These are phyloP conservation scores for Leptestheria dahalacensis DNA, from an alignment of 1,140 invertebrate genomes.

Conservation along the genomic window DNA sequence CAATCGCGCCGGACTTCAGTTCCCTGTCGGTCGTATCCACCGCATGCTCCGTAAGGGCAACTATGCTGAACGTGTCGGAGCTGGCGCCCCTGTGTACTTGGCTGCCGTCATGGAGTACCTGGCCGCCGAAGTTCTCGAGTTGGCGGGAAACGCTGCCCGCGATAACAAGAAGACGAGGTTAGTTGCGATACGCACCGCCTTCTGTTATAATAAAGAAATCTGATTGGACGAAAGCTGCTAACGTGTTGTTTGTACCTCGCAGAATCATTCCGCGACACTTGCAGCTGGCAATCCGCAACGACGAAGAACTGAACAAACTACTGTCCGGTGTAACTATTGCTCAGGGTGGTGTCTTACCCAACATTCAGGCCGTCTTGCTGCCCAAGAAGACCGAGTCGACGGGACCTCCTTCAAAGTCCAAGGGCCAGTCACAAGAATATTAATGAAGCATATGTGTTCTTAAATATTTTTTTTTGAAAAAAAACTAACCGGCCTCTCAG, in stretches of 20 bases:
- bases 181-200: no score
- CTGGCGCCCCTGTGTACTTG: conserved; percentile 38
- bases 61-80: conserved; percentile 34
- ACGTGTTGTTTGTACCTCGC: not conserved
- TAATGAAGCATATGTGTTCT: no score
- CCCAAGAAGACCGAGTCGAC: conserved; percentile 41
- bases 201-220: not conserved
- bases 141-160: conserved; percentile 25
- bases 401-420: not conserved
- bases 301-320: conserved; percentile 68
- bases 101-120: conserved; percentile 38
- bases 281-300: conserved; percentile 65
- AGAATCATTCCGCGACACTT: conserved; percentile 67
- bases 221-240: not conserved
- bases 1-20: conserved; percentile 31
- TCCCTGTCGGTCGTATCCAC: conserved; percentile 29
- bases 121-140: conserved; percentile 43
- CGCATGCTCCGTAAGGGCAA: conserved; percentile 26
- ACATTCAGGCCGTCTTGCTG: conserved; percentile 55
- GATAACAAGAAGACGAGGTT: conserved; percentile 20
- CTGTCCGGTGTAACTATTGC: conserved; percentile 65
- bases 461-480: no score
- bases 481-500: no score
- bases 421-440: conserved; percentile 11
- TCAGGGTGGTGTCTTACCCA: conserved; percentile 64